Conservation (phyloP, 2,797 vertebrate genomes). For the Rhadinocentrus ornatus region DNA sequence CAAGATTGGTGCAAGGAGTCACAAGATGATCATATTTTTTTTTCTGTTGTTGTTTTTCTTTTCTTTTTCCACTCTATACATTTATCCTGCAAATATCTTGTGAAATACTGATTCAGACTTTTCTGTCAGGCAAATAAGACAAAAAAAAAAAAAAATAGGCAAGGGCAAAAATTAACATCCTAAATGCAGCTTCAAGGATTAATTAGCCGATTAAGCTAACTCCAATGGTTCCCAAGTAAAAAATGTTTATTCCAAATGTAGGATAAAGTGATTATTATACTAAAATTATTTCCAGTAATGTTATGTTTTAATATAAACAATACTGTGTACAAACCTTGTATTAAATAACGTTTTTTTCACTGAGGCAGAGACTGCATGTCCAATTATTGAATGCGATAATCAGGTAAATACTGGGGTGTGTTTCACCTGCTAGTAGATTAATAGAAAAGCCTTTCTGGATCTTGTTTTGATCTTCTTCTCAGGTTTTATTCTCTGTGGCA, state of each 20-base stretch:
- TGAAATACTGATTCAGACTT: no score
- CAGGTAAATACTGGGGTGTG: neutral
- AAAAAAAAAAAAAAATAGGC: neutral
- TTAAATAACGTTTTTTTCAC: neutral
- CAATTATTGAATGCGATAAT: slow-evolving; percentile 1
- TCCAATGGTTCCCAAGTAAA: neutral
- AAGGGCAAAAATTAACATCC: neutral
- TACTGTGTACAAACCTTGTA: neutral
- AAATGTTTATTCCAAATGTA: neutral
- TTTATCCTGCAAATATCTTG: no score
- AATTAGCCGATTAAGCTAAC: neutral
- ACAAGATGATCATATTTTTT: neutral
- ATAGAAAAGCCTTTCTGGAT: no score
- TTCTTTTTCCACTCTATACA: no score
- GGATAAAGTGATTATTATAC: no score
- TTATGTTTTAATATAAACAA: neutral
- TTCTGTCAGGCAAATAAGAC: neutral
- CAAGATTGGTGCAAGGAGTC: neutral
- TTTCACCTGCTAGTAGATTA: neutral
- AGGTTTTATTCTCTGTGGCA: slow-evolving; percentile 7
- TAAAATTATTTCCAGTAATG: neutral
- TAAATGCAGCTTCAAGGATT: neutral
- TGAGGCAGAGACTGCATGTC: neutral
- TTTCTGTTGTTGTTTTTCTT: no score
- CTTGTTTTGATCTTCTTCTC: slow-evolving; percentile 10